Evolutionary conservation across 2,888 invertebrate genomes (phyloP).

Genomic region (Drosophila melanosoma): DNA sequence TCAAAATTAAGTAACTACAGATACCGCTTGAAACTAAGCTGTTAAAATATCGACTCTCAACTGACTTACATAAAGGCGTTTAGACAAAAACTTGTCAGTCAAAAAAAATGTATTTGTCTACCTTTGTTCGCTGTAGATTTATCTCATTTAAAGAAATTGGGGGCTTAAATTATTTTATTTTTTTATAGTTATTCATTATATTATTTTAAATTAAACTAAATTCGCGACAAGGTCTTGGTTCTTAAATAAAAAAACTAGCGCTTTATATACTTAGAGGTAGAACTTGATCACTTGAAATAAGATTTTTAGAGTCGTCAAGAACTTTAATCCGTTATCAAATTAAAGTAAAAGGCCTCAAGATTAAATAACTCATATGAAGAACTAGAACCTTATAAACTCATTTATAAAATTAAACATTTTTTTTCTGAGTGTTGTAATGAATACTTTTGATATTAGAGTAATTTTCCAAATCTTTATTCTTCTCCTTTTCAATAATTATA

Average conservation of each 20-base stretch:
- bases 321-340: not conserved
- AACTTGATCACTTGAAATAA: not conserved
- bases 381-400: not conserved
- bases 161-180: not conserved
- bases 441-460: not conserved
- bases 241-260: not conserved
- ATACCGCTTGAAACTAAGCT: conserved; percentile 4
- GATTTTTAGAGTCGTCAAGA: not conserved
- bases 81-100: not conserved
- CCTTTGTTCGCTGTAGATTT: not conserved
- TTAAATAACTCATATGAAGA: not conserved
- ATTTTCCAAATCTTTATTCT: not conserved
- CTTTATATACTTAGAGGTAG: not conserved
- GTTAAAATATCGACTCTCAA: conserved; percentile 5
- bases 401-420: not conserved
- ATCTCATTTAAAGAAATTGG: not conserved
- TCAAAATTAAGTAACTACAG: conserved; percentile 28
- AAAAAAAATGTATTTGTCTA: no score
- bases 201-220: not conserved
- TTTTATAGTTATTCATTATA: not conserved
- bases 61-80: not conserved
- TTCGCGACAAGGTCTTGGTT: not conserved
- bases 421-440: not conserved
- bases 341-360: not conserved
- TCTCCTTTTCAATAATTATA: not conserved